Evolutionary conservation across 2,888 invertebrate species (phyloP).

Genomic region (Rhabditoides inermis): DNA sequence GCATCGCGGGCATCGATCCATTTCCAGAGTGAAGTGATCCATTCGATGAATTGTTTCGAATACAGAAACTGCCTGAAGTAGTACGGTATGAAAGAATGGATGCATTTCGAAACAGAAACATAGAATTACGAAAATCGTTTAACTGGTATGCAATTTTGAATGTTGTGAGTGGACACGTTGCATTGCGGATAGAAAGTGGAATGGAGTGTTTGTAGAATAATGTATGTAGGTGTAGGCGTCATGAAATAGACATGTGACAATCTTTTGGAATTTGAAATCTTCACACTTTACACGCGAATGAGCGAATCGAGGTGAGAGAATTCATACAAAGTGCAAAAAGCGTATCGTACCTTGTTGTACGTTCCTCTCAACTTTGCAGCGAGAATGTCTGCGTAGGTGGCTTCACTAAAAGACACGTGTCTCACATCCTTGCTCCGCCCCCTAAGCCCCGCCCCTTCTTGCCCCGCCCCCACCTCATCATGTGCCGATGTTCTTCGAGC

Average conservation of each 20-base stretch:
- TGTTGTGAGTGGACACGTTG: background rate
- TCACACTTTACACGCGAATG: no score
- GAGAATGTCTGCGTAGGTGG: slow-evolving; percentile 40
- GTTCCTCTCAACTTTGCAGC: slow-evolving; percentile 47
- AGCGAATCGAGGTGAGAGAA: no score
- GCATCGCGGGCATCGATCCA: slow-evolving; percentile 46
- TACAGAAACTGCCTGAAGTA: slow-evolving; percentile 38
- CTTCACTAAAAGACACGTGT: no score
- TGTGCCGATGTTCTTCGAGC: slow-evolving; percentile 45
- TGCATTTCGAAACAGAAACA: background rate
- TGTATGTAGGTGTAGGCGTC: no score
- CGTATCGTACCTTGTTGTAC: slow-evolving; percentile 37
- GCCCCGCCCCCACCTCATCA: no score
- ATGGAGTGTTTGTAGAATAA: no score
- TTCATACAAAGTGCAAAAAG: background rate
- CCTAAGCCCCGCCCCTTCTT: no score
- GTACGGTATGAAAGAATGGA: background rate
- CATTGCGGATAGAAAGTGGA: no score
- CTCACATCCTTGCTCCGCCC: no score
- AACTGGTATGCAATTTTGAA: background rate
- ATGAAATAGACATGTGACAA: background rate
- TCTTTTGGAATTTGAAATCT: background rate
- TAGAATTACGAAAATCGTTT: background rate
- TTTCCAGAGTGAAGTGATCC: slow-evolving; percentile 48
- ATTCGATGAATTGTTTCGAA: slow-evolving; percentile 47